These are phyloP conservation scores for Bos indicus DNA, from an alignment of 2,113 vertebrate genomes.

Conservation along the genomic window DNA sequence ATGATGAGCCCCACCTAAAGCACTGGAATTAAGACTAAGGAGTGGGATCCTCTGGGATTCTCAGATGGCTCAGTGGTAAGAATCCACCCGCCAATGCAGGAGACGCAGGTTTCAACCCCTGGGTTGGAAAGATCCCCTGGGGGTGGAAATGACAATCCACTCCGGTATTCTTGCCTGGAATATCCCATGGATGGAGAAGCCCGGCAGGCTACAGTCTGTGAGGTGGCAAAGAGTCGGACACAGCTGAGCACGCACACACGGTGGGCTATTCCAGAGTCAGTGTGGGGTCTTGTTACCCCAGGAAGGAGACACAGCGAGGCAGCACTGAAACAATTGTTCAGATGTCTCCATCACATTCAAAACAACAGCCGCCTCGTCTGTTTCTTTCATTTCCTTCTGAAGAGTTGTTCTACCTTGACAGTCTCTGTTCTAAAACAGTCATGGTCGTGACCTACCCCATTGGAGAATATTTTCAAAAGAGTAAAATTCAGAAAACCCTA, in stretches of 20 bases:
- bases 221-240: background rate
- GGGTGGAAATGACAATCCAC: background rate
- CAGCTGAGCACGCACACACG: background rate
- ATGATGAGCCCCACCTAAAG: fast-evolving
- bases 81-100: background rate
- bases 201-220: background rate
- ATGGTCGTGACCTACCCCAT: background rate
- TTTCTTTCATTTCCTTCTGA: background rate
- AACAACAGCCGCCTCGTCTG: background rate
- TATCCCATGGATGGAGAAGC: background rate
- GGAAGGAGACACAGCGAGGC: background rate
- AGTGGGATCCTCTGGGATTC: fast-evolving
- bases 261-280: fast-evolving
- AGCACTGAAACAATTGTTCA: background rate
- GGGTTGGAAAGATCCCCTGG: background rate
- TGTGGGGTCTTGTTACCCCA: background rate
- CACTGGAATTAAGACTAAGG: fast-evolving
- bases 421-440: background rate
- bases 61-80: background rate
- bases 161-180: background rate
- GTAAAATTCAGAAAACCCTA: constrained; percentile 64
- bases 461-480: constrained; percentile 59
- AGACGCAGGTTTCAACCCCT: background rate
- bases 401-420: fast-evolving
- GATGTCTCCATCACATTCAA: background rate